Evolutionary conservation across 2,797 vertebrate species (phyloP), one percentile per base, ranked within the genome.

Genomic region (Coregonus ussuriensis): DNA sequence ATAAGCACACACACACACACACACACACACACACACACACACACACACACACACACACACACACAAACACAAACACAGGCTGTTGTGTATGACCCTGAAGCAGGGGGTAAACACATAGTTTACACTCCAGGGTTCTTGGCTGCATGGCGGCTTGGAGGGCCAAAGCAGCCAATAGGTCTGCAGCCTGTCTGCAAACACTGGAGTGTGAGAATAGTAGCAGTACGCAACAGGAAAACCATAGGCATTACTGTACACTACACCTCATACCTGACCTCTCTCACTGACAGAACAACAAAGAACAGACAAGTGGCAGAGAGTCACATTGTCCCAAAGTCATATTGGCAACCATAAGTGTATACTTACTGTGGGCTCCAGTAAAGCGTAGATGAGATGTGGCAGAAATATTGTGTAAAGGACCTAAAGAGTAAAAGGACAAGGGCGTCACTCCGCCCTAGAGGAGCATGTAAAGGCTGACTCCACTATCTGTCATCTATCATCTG

Each of bases 391-490:
- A 71, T 16, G 11, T 31, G 11, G 65, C n/a, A 62, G 41, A 47
- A 6, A 21, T 21, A 31, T 16, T 33, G 65, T 67, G 25, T 14
- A 67, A 14, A 13, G n/a, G 66, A 68, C 84, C 81, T 88, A 79
- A 91, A 89, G 89, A 88, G 86, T 81, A 76, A 90, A 85, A 90
- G 82, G 86, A 92, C 91, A 90, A 91, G 90, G 91, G 83, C 87
- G 88, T 89, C 83, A 84, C 88, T 81, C 70, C 84, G 84, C 87
- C 90, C 87, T 62, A 6, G 86, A 83, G 81, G 37, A 89, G 87
- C 89, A 87, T 87, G 89, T 89, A 93, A 92, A 89, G 90, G 90
- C 91, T 91, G 90, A 91, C 88, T 91, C 88, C 87, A 89, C 88
- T 89, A 91, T 88, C 90, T 85, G 90, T 88, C 88, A 93, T 92